A percentile compares a stretch with the other conserved stretches of the same genome.
These are phyloP conservation scores for Sorex araneus DNA, from an alignment of 2,113 vertebrate genomes.

Conservation along the genomic window DNA sequence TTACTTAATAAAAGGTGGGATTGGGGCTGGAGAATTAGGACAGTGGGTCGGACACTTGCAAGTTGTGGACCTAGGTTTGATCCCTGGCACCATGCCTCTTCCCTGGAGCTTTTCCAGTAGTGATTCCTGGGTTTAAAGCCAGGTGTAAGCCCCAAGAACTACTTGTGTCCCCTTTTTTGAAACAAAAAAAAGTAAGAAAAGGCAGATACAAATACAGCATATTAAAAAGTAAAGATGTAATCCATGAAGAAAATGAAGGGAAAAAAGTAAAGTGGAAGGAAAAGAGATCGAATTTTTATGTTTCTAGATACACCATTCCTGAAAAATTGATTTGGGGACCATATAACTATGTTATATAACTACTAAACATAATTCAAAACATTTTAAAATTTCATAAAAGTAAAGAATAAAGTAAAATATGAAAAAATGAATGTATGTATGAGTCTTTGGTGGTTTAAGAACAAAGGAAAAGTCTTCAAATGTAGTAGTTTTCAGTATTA, in stretches of 20 bases:
- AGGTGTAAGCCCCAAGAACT: too few species aligned
- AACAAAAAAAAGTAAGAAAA: too few species aligned
- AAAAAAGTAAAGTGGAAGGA: neutral
- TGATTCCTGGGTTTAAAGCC: too few species aligned
- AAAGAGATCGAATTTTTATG: neutral
- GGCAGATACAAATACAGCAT: neutral
- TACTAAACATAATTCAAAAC: conserved; percentile 31
- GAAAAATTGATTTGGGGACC: conserved; percentile 14
- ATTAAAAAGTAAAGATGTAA: neutral
- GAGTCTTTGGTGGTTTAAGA: neutral
- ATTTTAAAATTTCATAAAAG: neutral
- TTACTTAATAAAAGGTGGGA: neutral
- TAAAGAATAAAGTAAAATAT: neutral
- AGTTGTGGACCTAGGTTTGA: too few species aligned
- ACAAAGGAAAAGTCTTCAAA: neutral
- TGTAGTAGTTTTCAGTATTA: neutral
- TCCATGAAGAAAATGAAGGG: neutral
- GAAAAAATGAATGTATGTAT: neutral
- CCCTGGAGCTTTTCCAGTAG: too few species aligned
- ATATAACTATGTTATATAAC: conserved; percentile 44
- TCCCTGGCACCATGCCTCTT: too few species aligned
- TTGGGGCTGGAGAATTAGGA: too few species aligned
- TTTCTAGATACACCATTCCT: neutral
- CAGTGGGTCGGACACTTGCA: too few species aligned
- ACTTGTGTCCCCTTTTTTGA: too few species aligned